Conservation (phyloP, 2,797 vertebrate species). For the Champsocephalus esox region DNA sequence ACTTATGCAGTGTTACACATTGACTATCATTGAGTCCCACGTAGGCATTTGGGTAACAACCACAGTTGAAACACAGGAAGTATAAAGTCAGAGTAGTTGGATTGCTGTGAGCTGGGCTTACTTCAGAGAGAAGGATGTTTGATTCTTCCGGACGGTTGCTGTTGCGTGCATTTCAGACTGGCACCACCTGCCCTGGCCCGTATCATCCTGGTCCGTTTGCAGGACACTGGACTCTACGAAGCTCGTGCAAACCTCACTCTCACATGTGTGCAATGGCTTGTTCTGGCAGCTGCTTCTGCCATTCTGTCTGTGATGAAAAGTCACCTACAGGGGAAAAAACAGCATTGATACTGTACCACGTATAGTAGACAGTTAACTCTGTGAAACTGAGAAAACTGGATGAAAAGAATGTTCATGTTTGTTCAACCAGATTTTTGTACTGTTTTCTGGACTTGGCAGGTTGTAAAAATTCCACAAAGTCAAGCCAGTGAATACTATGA, state of each 20-base stretch:
- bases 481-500: background rate
- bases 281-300: conserved; percentile 47
- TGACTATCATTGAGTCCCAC: background rate
- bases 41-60: background rate
- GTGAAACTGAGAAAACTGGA: background rate
- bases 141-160: conserved; percentile 17
- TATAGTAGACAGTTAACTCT: background rate
- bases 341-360: background rate
- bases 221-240: background rate
- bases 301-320: conserved; percentile 61
- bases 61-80: background rate
- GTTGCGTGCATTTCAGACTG: conserved; percentile 55
- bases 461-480: background rate
- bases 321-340: conserved; percentile 52
- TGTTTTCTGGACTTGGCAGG: background rate
- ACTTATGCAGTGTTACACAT: background rate
- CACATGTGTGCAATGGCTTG: conserved; percentile 30
- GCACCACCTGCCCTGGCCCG: conserved; percentile 61
- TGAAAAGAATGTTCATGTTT: background rate
- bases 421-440: background rate
- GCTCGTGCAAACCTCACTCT: conserved; percentile 4
- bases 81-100: background rate
- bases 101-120: conserved; percentile 22
- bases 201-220: conserved; percentile 50
- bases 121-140: conserved; percentile 55